Conservation (phyloP, 2,888 invertebrate genomes). For the Rhamnusium bicolor region DNA sequence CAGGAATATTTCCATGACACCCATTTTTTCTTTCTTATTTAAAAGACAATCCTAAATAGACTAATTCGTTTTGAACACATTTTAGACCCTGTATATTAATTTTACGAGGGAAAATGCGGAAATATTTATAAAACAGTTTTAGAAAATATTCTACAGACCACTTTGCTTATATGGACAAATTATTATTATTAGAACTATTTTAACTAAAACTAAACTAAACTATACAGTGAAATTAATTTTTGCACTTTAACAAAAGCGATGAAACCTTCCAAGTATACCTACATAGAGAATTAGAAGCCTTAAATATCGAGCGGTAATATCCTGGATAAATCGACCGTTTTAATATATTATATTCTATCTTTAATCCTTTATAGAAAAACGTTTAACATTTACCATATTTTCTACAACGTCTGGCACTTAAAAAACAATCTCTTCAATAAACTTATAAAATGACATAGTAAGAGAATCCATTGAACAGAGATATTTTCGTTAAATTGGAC, state of each 20-base stretch:
- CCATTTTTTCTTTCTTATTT: too few relatives aligned
- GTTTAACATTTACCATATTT: slow-evolving; percentile 21
- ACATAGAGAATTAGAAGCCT: slow-evolving; percentile 9
- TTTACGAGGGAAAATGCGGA: too few relatives aligned
- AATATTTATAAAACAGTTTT: too few relatives aligned
- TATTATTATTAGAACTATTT: too few relatives aligned
- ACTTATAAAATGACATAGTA: slow-evolving; percentile 25
- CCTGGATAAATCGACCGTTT: neutral
- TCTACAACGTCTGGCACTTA: slow-evolving; percentile 15
- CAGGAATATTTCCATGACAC: too few relatives aligned
- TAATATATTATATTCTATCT: slow-evolving; percentile 3
- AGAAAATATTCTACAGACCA: too few relatives aligned
- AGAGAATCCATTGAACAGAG: slow-evolving; percentile 28
- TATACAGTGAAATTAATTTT: neutral
- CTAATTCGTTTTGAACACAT: too few relatives aligned
- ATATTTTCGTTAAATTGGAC: slow-evolving; percentile 37
- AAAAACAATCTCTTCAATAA: slow-evolving; percentile 30
- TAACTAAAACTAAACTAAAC: too few relatives aligned
- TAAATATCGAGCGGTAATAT: neutral
- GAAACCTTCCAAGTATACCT: slow-evolving; percentile 6
- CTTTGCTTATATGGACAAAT: too few relatives aligned
- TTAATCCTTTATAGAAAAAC: slow-evolving; percentile 17
- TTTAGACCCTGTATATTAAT: too few relatives aligned
- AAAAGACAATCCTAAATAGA: too few relatives aligned
- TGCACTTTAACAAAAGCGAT: neutral